Base-by-base conservation (phyloP, 23 tunicate species). In the Halocynthia aurantium region DNA sequence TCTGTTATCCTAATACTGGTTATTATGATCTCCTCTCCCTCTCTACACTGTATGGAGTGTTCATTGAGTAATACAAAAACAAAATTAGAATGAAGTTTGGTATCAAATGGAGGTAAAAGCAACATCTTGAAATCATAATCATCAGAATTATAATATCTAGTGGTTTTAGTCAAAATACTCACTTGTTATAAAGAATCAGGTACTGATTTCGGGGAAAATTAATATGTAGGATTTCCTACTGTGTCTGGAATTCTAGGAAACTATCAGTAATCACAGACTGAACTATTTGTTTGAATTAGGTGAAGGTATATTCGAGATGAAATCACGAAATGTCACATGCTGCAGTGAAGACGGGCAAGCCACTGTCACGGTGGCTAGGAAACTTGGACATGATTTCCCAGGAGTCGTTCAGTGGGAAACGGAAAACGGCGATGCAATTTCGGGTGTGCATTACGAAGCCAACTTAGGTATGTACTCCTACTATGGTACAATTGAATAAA, bases 271-370 rank as follows among this genome's bases (percentile, higher is more conserved):
- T 49, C 22, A 72, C 87, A 21, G 55, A 44, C 6, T 86, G 82
- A 50, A 88, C 89, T 61, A 54, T 94, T 64, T 88, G 89, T 69
- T 40, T 63, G 84, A 67, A 49, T 7, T 66, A 80, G 96, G 98
- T 8, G 92, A 86, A 52, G 98, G 98, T 50, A 12, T 92, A 57
- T 62, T 92, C 17, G 92, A 92, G 57, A 84, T 92, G 83, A 74
- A 68, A 75, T 80, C 92, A 19, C 86, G 67, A 57, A 85, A 86
- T 21, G 55, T 82, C 77, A 74, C 88, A 7, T 92, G 98, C 83
- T 67, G n/a, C 60, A 82, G 88, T 54, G 98, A 92, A 0, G 92
- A 92, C 64, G 98, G 98, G 9, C 88, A 86, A 71, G 98, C 92
- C 6, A 52, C 70, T 9, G 92, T 92, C 44, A 67, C 77, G 44